phyloP scores from a whole-genome alignment of 1,140 invertebrate genomes.

The Formica exsecta region DNA sequence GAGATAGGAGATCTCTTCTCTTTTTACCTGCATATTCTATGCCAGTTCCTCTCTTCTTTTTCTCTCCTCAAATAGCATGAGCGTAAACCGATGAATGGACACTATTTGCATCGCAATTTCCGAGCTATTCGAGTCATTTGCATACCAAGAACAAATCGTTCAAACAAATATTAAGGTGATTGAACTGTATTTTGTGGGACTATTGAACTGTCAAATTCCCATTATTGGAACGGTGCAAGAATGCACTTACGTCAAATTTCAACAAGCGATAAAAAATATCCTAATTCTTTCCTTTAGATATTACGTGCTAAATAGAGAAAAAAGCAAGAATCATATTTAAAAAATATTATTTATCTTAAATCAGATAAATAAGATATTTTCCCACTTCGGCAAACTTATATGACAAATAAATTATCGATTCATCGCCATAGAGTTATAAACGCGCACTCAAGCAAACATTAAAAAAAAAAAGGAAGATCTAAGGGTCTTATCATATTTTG shows the following conservation, averaged over 20 bases:
- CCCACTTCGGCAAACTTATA: neutral
- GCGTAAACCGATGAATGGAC: constrained; percentile 15
- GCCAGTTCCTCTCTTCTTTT: neutral
- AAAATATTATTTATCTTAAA: neutral
- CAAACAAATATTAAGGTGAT: constrained; percentile 37
- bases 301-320: neutral
- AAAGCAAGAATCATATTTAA: neutral
- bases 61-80: constrained; percentile 10
- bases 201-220: neutral
- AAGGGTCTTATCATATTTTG: constrained; percentile 58
- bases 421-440: constrained; percentile 47
- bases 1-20: constrained; percentile 34
- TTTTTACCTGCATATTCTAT: constrained; percentile 32
- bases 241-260: neutral
- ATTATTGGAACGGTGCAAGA: neutral
- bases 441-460: constrained; percentile 36
- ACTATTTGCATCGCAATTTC: constrained; percentile 24
- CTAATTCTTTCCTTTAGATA: neutral
- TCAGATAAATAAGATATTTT: neutral
- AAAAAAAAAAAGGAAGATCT: constrained; percentile 38
- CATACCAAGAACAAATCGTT: constrained; percentile 21
- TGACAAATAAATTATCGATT: constrained; percentile 12
- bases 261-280: neutral
- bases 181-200: neutral
- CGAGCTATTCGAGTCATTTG: constrained; percentile 29